Evolutionary conservation across 2,888 invertebrate species (phyloP), one percentile per base, ranked within the genome.

Genomic region (Linhomoeus sp.): DNA sequence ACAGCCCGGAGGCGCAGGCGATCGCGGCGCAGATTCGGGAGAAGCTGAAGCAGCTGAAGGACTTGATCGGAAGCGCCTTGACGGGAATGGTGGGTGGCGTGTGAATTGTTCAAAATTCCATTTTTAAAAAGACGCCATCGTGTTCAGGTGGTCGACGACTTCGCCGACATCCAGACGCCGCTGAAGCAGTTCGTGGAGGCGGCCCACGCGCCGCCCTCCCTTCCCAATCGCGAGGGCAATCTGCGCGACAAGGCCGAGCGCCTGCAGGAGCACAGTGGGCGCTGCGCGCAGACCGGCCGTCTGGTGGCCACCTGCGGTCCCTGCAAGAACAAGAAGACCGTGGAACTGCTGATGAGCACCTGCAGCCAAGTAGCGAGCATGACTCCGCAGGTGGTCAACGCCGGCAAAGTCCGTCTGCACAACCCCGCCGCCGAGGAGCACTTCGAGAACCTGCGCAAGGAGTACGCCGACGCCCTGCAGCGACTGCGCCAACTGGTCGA

Each of bases 341-440:
- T 71, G 9, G 92, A 97, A 68, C 81, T 84, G 45, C 75, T 97
- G 45, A 71, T 80, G n/a, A n/a, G n/a, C n/a, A n/a, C n/a, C n/a
- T n/a, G n/a, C n/a, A n/a, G n/a, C n/a, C 87, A 72, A 17, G 25
- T 43, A 22, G 2, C 19, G 19, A 29, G 9, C 22, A 14, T 43
- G 33, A 43, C 43, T 15, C 43, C 43, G 19, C 43, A 43, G 33
- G 71, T 97, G 37, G 77, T 92, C 17, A 86, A 86, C 41, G 94
- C 92, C 1, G 97, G 94, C 1, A 79, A 86, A 56, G 90, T 97
- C 53, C 78, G 92, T 15, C 79, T 94, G 71, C 80, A 81, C 29
- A 87, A 83, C 59, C 83, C 83, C 69, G 87, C 88, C 20, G 90
- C 92, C 0, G 85, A 86, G 58, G 92, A 94, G 62, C 94, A 97